phyloP scores from a whole-genome alignment of 1,140 invertebrate genomes.

The Eumaeus atala region DNA sequence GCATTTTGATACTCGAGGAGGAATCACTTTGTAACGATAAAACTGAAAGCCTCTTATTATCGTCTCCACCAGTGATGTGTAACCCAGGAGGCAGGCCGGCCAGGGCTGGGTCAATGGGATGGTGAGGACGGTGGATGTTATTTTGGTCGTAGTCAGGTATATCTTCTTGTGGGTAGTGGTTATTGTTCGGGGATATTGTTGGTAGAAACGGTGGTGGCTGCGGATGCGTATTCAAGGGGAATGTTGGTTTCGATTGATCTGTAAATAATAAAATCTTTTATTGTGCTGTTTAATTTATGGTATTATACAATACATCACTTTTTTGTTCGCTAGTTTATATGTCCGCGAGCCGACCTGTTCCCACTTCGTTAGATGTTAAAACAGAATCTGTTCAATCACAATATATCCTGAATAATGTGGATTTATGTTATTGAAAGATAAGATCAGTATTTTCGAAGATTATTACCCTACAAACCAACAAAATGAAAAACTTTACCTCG shows the following conservation, averaged over 20 bases:
- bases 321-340: no score
- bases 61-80: slow-evolving; percentile 39
- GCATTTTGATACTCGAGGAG: slow-evolving; percentile 83
- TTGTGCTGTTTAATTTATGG: no score
- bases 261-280: slow-evolving; percentile 18
- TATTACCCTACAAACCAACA: no score
- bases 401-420: no score
- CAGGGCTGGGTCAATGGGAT: slow-evolving; percentile 34
- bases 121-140: slow-evolving; percentile 46
- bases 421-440: no score
- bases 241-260: slow-evolving; percentile 39
- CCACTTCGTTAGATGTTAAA: no score
- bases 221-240: slow-evolving; percentile 29
- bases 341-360: no score
- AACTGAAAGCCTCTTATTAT: slow-evolving; percentile 75
- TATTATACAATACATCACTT: no score
- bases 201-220: slow-evolving; percentile 48
- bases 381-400: no score
- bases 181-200: slow-evolving; percentile 46
- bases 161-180: slow-evolving; percentile 48
- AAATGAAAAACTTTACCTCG: no score
- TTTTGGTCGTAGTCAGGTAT: slow-evolving; percentile 48
- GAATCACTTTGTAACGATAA: slow-evolving; percentile 84
- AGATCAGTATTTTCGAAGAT: no score
- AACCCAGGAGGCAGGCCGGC: slow-evolving; percentile 43